Evolutionary conservation across 30 jellyfish, hydroid and myxozoan genomes (phyloP).

Genomic region (Haliclystus octoradiatus): DNA sequence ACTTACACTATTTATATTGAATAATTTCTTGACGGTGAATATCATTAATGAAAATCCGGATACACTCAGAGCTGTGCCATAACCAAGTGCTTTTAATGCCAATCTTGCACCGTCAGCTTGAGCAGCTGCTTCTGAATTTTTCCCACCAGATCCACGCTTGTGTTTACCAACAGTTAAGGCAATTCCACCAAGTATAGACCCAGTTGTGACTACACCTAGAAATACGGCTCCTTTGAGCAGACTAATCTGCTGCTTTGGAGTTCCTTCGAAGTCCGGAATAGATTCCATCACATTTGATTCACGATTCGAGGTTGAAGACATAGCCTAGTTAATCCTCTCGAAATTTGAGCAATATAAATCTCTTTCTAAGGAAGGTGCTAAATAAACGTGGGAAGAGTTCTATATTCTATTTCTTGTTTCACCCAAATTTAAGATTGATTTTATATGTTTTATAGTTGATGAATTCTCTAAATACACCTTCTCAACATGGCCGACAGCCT

Average conservation of each 20-base stretch:
- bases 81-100: constrained; percentile 88
- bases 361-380: no score
- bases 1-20: not conserved
- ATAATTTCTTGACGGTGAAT: not conserved
- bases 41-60: constrained; percentile 56
- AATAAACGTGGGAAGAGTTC: no score
- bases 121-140: not conserved
- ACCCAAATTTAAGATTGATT: no score
- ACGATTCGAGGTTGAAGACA: no score
- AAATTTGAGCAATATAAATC: no score
- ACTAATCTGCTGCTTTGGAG: not conserved
- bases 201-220: not conserved
- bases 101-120: constrained; percentile 57
- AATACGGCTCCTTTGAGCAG: not conserved
- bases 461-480: no score
- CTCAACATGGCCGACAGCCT: no score
- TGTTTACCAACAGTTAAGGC: not conserved
- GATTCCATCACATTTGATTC: no score
- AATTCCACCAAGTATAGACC: not conserved
- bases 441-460: not conserved
- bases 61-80: constrained; percentile 73
- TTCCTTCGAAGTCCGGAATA: no score
- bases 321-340: no score
- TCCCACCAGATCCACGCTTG: not conserved
- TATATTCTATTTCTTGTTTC: no score